Evolutionary conservation across 2,888 invertebrate genomes (phyloP), one percentile per base, ranked within the genome.

Genomic region (Pristionchus entomophagus): DNA sequence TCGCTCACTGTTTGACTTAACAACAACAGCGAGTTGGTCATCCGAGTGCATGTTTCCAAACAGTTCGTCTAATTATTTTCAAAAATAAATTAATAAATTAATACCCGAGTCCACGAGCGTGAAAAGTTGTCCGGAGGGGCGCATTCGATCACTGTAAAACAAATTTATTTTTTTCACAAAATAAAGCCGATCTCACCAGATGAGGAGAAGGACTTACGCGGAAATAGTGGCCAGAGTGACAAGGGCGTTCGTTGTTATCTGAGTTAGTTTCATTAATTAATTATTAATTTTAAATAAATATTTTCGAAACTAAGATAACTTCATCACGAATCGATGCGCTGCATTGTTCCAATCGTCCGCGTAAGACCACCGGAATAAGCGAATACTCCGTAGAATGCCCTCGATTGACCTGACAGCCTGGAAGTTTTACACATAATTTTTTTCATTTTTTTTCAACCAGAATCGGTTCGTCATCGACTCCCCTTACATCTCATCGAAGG

Each of bases 61-160:
- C 77, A 6, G 10, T 45, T 49, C 26, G 12, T 5, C 22, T 4
- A n/a, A 1, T 41, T 41, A 38, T 45, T 49, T 49, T 49, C 12
- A 22, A 69, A 69, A 38, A 22, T 19, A 69, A 69, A 38, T 3
- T 38, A 12, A 35, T 35, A 35, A 35, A 65, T 17, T 17, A 35
- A 3, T 51, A 81, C 80, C 51, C 41, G 12, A 32, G 56, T 29
- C 80, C 80, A 81, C 1, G 32, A 35, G 53, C 38, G 56, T 17
- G 80, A 53, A 26, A 81, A 81, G 80, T 81, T 81, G 80, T 38
- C 19, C 59, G 82, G 82, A 0, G 82, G 82, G 14, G 59, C 8
- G 41, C 82, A 82, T 41, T 84, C 83, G 29, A 84, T 84, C 19
- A 49, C 73, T 53, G n/a, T 10, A 80, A n/a, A n/a, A n/a, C n/a